Conservation (phyloP, 2,113 vertebrate species). For the Patagioenas fasciata region DNA sequence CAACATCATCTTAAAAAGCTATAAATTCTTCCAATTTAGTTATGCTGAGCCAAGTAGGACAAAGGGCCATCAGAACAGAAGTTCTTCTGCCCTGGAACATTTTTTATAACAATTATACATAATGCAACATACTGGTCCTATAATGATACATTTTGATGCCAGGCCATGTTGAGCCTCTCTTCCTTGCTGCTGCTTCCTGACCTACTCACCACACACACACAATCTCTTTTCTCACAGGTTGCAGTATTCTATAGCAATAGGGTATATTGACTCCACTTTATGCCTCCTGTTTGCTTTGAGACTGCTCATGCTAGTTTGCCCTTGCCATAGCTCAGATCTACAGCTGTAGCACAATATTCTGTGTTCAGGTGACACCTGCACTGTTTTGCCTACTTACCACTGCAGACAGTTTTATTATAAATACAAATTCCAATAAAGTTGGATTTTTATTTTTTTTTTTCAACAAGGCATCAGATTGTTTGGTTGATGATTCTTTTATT, state of each 20-base stretch:
- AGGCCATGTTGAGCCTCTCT: not conserved
- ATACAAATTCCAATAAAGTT: not conserved
- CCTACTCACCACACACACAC: not conserved
- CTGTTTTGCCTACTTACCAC: not conserved
- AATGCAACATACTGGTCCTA: not conserved
- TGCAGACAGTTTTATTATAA: not conserved
- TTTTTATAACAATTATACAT: not conserved
- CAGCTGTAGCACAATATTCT: not conserved
- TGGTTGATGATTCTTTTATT: not conserved
- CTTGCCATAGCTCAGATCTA: not conserved
- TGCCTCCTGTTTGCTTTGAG: not conserved
- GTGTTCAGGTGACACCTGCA: not conserved
- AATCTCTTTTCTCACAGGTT: not conserved
- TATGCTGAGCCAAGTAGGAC: not conserved
- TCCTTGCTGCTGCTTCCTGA: not conserved
- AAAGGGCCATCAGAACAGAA: not conserved
- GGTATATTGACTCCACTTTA: not conserved
- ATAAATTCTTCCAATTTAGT: not conserved
- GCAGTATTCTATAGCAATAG: not conserved
- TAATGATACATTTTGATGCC: slow-evolving; percentile 14
- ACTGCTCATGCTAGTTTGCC: not conserved
- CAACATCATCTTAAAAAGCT: not conserved
- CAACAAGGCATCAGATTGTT: not conserved
- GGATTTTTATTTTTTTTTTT: not conserved
- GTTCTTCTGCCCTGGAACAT: not conserved